phyloP scores from a whole-genome alignment of 2,113 vertebrate genomes.

The Lycocorax pyrrhopterus region DNA sequence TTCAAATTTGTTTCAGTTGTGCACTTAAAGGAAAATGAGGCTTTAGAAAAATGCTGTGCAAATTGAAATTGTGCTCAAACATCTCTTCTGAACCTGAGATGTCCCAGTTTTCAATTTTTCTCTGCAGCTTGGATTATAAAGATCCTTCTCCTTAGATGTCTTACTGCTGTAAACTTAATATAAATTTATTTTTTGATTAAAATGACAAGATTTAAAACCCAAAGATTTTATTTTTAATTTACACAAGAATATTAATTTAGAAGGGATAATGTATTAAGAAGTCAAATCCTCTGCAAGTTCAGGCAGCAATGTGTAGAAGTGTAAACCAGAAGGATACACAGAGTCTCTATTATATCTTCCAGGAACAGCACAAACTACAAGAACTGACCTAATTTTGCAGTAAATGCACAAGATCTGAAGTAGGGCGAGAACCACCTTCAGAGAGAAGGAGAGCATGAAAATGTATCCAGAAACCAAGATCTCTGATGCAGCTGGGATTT shows the following conservation, averaged over 20 bases:
- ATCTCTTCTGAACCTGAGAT: neutral
- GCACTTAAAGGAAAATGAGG: neutral
- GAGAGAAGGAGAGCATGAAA: neutral
- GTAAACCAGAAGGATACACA: neutral
- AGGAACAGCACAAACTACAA: neutral
- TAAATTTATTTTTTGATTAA: neutral
- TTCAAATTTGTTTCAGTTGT: neutral
- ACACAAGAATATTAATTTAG: neutral
- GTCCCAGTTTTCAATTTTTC: neutral
- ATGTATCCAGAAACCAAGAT: neutral
- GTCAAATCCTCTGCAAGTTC: neutral
- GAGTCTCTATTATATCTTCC: neutral
- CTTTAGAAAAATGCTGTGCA: neutral
- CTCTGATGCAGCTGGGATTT: neutral
- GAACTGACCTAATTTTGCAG: neutral
- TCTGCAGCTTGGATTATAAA: neutral
- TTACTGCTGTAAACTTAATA: neutral
- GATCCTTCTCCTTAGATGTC: neutral
- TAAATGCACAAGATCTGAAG: neutral
- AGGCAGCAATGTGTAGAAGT: neutral
- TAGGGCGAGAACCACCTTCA: neutral
- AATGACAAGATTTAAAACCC: neutral
- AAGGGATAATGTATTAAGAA: neutral
- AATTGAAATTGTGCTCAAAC: neutral
- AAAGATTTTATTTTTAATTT: neutral